Percentiles rank a stretch among this genome's conserved stretches.
These are phyloP conservation scores for Microctonus hyperodae DNA, from an alignment of 2,888 invertebrate genomes.

Conservation along the genomic window DNA sequence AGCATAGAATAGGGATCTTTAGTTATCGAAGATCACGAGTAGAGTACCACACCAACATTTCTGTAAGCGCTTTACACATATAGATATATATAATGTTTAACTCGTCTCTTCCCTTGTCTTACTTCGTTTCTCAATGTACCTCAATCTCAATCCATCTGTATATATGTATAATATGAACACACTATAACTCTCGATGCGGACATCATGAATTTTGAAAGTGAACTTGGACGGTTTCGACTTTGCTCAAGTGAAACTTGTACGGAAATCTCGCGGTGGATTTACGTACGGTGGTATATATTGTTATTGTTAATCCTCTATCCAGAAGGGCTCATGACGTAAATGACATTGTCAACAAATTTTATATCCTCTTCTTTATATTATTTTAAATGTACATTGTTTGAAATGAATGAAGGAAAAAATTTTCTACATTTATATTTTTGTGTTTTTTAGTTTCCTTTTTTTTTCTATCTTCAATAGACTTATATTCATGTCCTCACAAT, in stretches of 20 bases:
- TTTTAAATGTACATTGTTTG: no score
- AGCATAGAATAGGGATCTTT: constrained; percentile 20
- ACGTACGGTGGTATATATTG: neutral
- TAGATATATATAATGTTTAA: neutral
- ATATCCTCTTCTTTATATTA: no score
- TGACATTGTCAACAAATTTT: neutral
- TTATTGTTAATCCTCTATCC: neutral
- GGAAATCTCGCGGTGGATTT: neutral
- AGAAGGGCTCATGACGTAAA: neutral
- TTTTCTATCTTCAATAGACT: neutral
- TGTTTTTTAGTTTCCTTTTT: neutral
- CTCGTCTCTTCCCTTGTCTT: neutral
- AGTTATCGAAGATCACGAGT: constrained; percentile 25
- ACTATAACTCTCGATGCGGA: neutral
- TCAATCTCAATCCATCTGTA: neutral
- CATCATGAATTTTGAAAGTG: neutral
- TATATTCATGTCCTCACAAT: neutral
- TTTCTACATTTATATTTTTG: neutral
- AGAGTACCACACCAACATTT: constrained; percentile 2
- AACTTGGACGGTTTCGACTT: neutral
- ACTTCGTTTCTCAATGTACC: neutral
- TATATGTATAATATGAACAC: neutral
- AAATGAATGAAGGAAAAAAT: neutral
- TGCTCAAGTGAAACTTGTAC: neutral
- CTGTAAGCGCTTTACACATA: neutral